Percentiles rank a stretch among this genome's conserved stretches.
Conservation (phyloP, 2,797 vertebrate species). For the Tragopan temminckii region DNA sequence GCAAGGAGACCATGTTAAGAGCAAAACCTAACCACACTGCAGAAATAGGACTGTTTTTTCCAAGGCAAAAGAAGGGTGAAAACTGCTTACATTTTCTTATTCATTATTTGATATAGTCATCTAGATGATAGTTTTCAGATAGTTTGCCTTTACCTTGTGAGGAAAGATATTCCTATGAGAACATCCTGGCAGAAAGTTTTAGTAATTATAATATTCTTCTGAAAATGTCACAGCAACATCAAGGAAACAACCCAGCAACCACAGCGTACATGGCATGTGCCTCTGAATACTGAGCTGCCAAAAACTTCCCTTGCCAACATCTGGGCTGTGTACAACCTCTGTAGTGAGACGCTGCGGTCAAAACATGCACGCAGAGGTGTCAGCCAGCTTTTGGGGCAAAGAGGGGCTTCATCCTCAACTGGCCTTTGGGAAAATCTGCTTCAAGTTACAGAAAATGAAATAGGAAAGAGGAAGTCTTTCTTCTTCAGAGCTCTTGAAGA, state of each 20-base stretch:
- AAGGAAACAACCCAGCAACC: neutral
- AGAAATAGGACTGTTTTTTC: neutral
- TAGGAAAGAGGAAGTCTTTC: neutral
- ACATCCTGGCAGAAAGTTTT: neutral
- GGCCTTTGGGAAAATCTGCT: neutral
- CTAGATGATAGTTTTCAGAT: too few relatives aligned
- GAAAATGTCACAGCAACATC: neutral
- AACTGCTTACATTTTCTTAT: neutral
- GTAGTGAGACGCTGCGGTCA: neutral
- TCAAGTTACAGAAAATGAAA: neutral
- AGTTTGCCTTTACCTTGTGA: neutral
- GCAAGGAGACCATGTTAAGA: neutral
- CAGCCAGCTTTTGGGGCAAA: neutral
- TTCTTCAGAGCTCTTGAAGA: neutral
- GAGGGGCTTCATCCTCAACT: neutral
- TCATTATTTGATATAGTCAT: neutral
- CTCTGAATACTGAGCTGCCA: neutral
- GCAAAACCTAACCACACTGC: neutral
- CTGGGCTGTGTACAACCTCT: neutral
- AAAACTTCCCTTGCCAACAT: too few relatives aligned
- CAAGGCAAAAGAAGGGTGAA: neutral
- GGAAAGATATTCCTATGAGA: neutral
- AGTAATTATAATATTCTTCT: neutral
- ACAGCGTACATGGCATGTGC: neutral
- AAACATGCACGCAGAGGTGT: neutral